These are phyloP conservation scores for Agrypnus murinus DNA, from an alignment of 2,888 invertebrate genomes.

Conservation along the genomic window DNA sequence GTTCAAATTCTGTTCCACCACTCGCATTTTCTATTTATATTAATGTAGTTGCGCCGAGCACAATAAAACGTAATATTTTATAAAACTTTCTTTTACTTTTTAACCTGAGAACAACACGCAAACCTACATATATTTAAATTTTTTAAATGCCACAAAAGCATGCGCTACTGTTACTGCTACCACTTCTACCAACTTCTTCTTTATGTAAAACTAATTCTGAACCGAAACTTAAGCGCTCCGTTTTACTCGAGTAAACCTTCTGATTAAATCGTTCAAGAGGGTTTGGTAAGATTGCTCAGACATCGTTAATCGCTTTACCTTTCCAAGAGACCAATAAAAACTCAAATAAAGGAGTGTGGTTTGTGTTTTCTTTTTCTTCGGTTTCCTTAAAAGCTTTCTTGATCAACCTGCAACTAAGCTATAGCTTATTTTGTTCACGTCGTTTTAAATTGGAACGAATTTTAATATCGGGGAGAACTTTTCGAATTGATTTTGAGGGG, in stretches of 20 bases:
- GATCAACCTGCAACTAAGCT: conserved; percentile 35
- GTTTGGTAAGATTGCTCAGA: conserved; percentile 10
- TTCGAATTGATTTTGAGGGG: too few species aligned
- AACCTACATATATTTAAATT: neutral
- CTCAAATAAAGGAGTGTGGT: conserved; percentile 33
- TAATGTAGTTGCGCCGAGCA: neutral
- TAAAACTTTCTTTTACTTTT: neutral
- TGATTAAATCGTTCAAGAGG: conserved; percentile 31
- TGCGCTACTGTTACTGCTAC: neutral
- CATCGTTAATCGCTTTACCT: conserved; percentile 34
- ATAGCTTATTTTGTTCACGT: conserved; percentile 1
- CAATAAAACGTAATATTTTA: conserved; percentile 5
- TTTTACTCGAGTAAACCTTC: conserved; percentile 10
- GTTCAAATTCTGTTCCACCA: conserved; percentile 5
- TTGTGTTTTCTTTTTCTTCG: conserved; percentile 38
- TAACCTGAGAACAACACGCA: neutral
- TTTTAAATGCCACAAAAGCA: neutral
- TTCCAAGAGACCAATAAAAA: conserved; percentile 36
- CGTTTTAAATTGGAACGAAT: neutral
- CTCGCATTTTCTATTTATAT: conserved; percentile 5
- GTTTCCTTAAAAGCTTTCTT: conserved; percentile 45
- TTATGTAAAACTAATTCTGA: conserved; percentile 11
- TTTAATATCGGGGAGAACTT: neutral
- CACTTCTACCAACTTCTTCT: neutral
- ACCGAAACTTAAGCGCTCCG: conserved; percentile 1